Evolutionary conservation across 2,888 invertebrate genomes (phyloP), one percentile per base, ranked within the genome.

Genomic region (Tipula helvola): DNA sequence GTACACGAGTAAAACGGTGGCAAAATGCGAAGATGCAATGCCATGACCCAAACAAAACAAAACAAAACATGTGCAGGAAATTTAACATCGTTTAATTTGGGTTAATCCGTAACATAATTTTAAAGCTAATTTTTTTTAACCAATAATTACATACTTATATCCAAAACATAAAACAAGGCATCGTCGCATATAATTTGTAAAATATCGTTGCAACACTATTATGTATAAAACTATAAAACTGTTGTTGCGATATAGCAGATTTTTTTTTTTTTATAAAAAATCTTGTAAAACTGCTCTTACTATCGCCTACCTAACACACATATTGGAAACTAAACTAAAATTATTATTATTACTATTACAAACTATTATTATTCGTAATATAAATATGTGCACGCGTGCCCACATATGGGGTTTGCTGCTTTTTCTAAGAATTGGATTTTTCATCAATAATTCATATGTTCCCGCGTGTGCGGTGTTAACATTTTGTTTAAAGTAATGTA

Each of bases 271-370:
- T n/a, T 39, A 39, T 39, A 39, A 71, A 71, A 71, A 71, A 71
- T 71, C 71, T 71, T 28, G 71, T 71, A 28, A 71, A 71, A 71
- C 71, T 71, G 71, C 71, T 71, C 71, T 71, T 71, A 28, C 71
- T 71, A 71, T 71, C 71, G 71, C 71, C 71, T 71, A 71, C 71
- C 71, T 71, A 71, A 71, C 71, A 71, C 71, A 71, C 71, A 71
- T 71, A 71, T 71, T 71, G 28, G 10, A 71, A 71, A 71, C 71
- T 71, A 71, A 71, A 71, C 28, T 71, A 71, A 71, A 71, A 71
- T 71, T 71, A 71, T 28, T 8, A 71, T 28, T 28, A 28, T 28
- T 10, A 71, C 28, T 28, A 71, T 71, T 71, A 71, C 71, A 71
- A 71, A 28, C 71, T 71, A 71, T 71, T 71, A 71, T 18, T 71